A percentile compares a stretch with the other conserved stretches of the same genome.
Conservation (phyloP, 2,113 vertebrate genomes). For the Hipposideros armiger region DNA sequence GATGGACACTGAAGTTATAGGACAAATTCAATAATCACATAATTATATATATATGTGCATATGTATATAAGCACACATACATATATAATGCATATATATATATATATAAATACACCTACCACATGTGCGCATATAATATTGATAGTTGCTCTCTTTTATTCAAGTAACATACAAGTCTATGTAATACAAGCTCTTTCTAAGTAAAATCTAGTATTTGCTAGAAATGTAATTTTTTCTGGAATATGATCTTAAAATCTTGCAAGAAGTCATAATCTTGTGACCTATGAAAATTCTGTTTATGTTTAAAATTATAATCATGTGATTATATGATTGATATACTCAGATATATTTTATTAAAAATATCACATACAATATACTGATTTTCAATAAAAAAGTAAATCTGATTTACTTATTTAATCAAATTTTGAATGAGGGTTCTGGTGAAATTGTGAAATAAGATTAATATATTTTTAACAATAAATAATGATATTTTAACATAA, state of each 20-base stretch:
- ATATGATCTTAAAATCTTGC: neutral
- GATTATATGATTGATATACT: neutral
- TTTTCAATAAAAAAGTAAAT: neutral
- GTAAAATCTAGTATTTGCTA: neutral
- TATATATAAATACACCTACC: neutral
- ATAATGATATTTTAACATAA: slow-evolving; percentile 51
- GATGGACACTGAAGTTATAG: neutral
- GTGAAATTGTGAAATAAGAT: neutral
- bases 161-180: neutral
- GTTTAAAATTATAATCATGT: neutral
- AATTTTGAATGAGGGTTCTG: neutral
- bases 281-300: neutral
- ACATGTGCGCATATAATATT: neutral
- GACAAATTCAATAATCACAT: neutral
- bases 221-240: slow-evolving; percentile 1
- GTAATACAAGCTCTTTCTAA: neutral
- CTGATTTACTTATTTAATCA: neutral
- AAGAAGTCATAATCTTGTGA: neutral
- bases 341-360: slow-evolving; percentile 5
- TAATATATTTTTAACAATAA: neutral
- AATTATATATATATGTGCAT: neutral
- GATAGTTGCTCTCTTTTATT: neutral
- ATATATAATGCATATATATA: neutral
- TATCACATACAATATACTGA: neutral
- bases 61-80: neutral